Base-by-base conservation (phyloP, 2,888 invertebrate genomes). In the Autographa pulchrina region DNA sequence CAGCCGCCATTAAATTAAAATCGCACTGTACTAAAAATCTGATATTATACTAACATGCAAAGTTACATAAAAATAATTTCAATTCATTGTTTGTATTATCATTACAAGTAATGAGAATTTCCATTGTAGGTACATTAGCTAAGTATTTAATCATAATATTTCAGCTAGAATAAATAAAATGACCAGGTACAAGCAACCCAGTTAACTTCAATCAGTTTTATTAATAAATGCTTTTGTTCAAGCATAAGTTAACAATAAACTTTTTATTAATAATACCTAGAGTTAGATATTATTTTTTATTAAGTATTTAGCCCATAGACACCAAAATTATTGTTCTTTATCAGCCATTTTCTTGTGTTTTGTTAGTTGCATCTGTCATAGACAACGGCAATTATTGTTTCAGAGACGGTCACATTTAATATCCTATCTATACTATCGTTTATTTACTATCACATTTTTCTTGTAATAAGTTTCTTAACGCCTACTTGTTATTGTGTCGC, bases 371-470 rank as follows among this genome's bases (percentile, higher is more conserved):
- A 69, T 60, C 54, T 62, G 62, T n/a, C 60, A 66, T 66, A 68
- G 65, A 76, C 70, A 67, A 75, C 48, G 75, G 69, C 41, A 66
- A 54, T 67, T 67, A 16, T 65, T 56, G 61, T 66, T 59, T 63
- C 65, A 70, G 71, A 81, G 73, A 75, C 70, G 66, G 72, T 71
- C 62, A 70, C 74, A 72, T 76, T 82, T 72, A 11, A 75, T 77
- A 76, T 73, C 60, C 75, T 81, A 77, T 72, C 83, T 83, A 83
- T 70, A 60, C 62, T 81, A 81, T 72, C 59, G 65, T 80, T 74
- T 76, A 74, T 65, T 77, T 75, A 81, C 80, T 84, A 83, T 83
- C 83, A 81, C 82, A 78, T 84, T 84, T 79, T 78, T 83, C 77
- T 79, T 79, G 77, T 77, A 79, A 77, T 83, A 74, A 72, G 66